phyloP scores from a whole-genome alignment of 2,113 vertebrate genomes.

The Tautogolabrus adspersus region DNA sequence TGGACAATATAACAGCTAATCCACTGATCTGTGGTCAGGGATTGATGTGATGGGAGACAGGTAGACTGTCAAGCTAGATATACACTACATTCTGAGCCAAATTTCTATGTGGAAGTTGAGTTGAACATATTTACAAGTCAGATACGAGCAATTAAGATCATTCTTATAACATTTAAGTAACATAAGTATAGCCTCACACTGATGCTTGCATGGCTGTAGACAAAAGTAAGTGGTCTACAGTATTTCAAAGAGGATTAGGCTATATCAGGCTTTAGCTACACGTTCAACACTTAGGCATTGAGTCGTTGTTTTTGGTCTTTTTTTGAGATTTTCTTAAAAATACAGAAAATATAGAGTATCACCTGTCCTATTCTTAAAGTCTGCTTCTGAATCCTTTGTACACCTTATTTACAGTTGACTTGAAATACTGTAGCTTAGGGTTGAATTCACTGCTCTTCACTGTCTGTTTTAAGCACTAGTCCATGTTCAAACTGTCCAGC shows the following conservation, averaged over 20 bases:
- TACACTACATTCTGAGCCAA: no score
- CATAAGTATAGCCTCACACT: not conserved
- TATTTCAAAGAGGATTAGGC: not conserved
- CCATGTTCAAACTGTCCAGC: not conserved
- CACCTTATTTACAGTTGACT: conserved; percentile 27
- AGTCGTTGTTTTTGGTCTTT: not conserved
- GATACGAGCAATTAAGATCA: not conserved
- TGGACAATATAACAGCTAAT: no score
- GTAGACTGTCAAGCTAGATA: no score
- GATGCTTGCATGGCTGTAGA: not conserved
- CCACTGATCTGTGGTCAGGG: no score
- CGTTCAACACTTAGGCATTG: not conserved
- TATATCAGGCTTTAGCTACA: not conserved
- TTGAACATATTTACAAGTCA: not conserved
- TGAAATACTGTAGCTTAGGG: conserved; percentile 12
- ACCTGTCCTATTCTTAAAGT: not conserved
- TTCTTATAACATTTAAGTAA: not conserved
- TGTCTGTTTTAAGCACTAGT: not conserved
- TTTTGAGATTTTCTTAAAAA: not conserved
- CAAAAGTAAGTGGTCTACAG: not conserved
- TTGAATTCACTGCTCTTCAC: conserved; percentile 12
- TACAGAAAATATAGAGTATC: not conserved
- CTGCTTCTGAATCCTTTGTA: not conserved
- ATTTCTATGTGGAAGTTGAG: no score
- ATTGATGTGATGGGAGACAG: no score